These are phyloP conservation scores for Heterodera schachtii DNA, from an alignment of 1,140 invertebrate genomes.

Conservation along the genomic window DNA sequence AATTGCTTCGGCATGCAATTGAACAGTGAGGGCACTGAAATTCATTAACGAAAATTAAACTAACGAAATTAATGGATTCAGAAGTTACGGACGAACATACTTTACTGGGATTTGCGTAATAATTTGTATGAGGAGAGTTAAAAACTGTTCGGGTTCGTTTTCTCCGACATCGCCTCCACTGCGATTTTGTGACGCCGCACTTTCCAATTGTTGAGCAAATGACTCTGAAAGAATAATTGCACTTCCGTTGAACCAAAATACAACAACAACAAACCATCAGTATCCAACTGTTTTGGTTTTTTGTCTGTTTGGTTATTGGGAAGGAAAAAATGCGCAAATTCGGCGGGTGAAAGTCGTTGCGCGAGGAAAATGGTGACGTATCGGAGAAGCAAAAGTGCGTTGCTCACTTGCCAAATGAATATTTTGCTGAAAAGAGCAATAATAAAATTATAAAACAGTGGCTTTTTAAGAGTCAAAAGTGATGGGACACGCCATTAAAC, in stretches of 20 bases:
- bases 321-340: constrained; percentile 57
- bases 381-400: constrained; percentile 86
- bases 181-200: neutral
- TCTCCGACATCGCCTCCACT: neutral
- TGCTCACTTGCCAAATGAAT: constrained; percentile 90
- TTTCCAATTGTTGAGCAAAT: constrained; percentile 9
- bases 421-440: constrained; percentile 75
- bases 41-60: constrained; percentile 42
- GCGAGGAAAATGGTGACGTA: constrained; percentile 86
- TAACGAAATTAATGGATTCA: constrained; percentile 11
- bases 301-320: constrained; percentile 28
- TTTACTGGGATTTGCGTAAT: constrained; percentile 78
- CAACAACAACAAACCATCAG: constrained; percentile 31
- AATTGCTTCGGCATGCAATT: constrained; percentile 71
- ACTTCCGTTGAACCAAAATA: neutral
- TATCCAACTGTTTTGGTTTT: neutral
- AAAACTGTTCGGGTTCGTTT: constrained; percentile 52
- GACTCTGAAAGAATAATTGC: constrained; percentile 18
- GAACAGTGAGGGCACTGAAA: constrained; percentile 82
- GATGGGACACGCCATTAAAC: too few relatives aligned
- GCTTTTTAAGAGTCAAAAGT: constrained; percentile 1
- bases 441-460: too few relatives aligned
- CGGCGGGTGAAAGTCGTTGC: constrained; percentile 70
- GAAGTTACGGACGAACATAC: constrained; percentile 45
- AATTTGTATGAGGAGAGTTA: constrained; percentile 76